These are phyloP conservation scores for Morelia viridis DNA, from an alignment of 2,797 vertebrate genomes.

Conservation along the genomic window DNA sequence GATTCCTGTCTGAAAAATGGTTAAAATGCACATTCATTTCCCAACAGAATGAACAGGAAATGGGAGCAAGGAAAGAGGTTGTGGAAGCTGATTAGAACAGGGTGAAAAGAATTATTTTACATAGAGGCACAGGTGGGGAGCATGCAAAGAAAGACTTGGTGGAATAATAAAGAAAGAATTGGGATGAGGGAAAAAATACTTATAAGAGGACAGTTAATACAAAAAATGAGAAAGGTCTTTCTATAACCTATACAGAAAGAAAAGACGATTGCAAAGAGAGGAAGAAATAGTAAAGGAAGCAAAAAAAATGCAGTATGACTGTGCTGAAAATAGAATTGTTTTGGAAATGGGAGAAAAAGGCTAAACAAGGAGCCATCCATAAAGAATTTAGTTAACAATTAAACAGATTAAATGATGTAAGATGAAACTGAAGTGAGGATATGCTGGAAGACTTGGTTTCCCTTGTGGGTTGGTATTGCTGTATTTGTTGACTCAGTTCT, in stretches of 20 bases:
- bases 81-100: neutral
- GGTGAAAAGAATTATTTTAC: neutral
- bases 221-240: neutral
- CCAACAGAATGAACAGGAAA: neutral
- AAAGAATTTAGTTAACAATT: neutral
- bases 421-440: neutral
- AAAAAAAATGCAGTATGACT: neutral
- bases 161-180: neutral
- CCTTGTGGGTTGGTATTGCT: neutral
- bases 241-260: neutral
- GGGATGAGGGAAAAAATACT: neutral
- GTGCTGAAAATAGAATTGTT: neutral
- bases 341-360: neutral
- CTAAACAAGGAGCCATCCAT: neutral
- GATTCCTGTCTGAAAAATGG: neutral
- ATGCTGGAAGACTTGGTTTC: neutral
- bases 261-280: neutral
- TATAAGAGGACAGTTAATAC: neutral
- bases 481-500: neutral
- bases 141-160: neutral
- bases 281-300: neutral
- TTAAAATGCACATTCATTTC: neutral
- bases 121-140: neutral
- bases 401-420: neutral
- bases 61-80: neutral